Evolutionary conservation across 2,797 vertebrate species (phyloP), one percentile per base, ranked within the genome.

Genomic region (Eurystomus glaucurus): DNA sequence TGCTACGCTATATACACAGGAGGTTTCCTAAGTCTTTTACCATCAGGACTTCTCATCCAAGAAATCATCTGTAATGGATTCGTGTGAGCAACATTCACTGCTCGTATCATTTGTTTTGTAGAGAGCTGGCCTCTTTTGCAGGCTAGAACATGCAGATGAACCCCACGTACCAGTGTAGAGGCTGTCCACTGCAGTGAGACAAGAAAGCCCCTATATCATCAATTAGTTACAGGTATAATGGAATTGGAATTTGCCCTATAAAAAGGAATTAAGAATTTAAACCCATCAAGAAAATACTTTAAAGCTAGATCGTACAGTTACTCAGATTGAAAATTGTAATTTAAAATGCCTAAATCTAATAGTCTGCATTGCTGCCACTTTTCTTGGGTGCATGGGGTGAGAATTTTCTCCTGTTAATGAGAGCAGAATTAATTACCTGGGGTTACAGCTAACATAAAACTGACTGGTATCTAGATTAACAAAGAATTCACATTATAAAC

Each of bases 21-120:
- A 83, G 43, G 6, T 64, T 92, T 91, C 70, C 72, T 87, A 58
- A 81, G 29, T 68, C 81, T 91, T 92, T 70, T 91, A 15, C 58
- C 28, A 9, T 76, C 22, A 48, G 39, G 43, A 70, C 33, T 85
- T 93, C 51, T 86, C 18, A 57, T 60, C 51, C 60, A 71, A 82
- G 20, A 82, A 66, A 15, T 26, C 43, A 15, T 5, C 41, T 60
- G 28, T 26, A 72, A 31, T 41, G 29, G 33, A 39, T 69, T 66
- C 5, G 1, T 31, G 37, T 25, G 45, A 80, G 45, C 69, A 65
- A 22, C 51, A 5, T 46, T 88, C 29, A 2, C 28, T 64, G 31
- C 69, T 91, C 5, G 0, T 84, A 14, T 33, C 9, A 23, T 79
- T 88, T 78, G 28, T 16, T 91, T 68, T 92, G 22, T 50, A 37